These are phyloP conservation scores for Actias luna DNA, from an alignment of 2,888 invertebrate genomes.

Conservation along the genomic window DNA sequence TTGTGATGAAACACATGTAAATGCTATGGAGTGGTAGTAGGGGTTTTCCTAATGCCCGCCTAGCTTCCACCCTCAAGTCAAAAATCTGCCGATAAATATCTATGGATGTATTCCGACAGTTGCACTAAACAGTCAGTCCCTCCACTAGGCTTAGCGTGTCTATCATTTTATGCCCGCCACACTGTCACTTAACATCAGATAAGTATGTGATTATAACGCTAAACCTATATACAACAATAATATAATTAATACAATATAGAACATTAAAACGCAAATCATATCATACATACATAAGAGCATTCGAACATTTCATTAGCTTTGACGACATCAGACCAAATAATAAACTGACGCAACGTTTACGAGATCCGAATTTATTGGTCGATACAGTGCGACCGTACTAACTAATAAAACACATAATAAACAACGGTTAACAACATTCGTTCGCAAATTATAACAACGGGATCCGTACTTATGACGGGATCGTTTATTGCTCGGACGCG, in stretches of 20 bases:
- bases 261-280: background rate
- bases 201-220: no score
- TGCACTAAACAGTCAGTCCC: no score
- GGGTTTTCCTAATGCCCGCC: no score
- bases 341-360: conserved; percentile 47
- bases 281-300: background rate
- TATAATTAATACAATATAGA: background rate
- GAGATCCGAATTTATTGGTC: conserved; percentile 51
- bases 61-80: no score
- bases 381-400: conserved; percentile 40
- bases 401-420: conserved; percentile 62
- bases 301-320: conserved; percentile 12
- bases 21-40: no score
- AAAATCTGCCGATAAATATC: no score
- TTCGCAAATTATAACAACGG: conserved; percentile 54
- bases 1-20: no score
- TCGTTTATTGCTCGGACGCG: conserved; percentile 10
- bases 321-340: conserved; percentile 35
- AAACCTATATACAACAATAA: no score
- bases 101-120: no score
- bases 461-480: conserved; percentile 16
- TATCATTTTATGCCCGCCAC: no score
- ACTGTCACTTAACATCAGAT: no score
- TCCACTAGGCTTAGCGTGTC: no score
- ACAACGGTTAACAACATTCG: conserved; percentile 43